Evolutionary conservation across 2,888 invertebrate species (phyloP), one percentile per base, ranked within the genome.

Genomic region (Rotaria socialis): DNA sequence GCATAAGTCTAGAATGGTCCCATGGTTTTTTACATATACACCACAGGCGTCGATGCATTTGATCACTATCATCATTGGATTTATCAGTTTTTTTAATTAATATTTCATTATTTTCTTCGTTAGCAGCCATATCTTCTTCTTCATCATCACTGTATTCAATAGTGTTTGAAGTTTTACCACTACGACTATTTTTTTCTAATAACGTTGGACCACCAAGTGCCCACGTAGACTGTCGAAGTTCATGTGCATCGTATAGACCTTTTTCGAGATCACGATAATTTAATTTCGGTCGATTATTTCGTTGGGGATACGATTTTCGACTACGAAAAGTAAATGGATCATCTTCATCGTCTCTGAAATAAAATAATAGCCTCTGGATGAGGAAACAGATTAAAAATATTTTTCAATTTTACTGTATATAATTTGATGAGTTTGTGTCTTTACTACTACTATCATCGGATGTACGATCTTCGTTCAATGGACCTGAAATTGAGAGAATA

Each of bases 21-120:
- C 80, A 80, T 80, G 47, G 47, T 80, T 80, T 43, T n/a, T 80
- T 80, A 47, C 80, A 80, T 80, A 80, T 80, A n/a, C 80, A 80
- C 80, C 80, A 80, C 24, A 80, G 80, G 47, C 80, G 80, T 0
- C 80, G 80, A 80, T 80, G 43, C 35, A 24, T 80, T 35, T 67
- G 67, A 47, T 80, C 47, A 16, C 19, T 47, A 80, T 80, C 80
- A 47, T 80, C 80, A n/a, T 24, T 80, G 24, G 43, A n/a, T 80
- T 80, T 43, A 22, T 24, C 14, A 47, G 47, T 67, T 35, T 67
- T 14, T 67, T 67, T 11, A 67, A 27, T 19, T 19, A 67, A 67
- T 16, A 27, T 27, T 35, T 67, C 43, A 24, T 80, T 47, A n/a
- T 47, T 47, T 43, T 80, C 80, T 24, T 80, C 80, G 19, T 80